Evolutionary conservation across 2,113 vertebrate species (phyloP).

Genomic region (Nicator chloris): DNA sequence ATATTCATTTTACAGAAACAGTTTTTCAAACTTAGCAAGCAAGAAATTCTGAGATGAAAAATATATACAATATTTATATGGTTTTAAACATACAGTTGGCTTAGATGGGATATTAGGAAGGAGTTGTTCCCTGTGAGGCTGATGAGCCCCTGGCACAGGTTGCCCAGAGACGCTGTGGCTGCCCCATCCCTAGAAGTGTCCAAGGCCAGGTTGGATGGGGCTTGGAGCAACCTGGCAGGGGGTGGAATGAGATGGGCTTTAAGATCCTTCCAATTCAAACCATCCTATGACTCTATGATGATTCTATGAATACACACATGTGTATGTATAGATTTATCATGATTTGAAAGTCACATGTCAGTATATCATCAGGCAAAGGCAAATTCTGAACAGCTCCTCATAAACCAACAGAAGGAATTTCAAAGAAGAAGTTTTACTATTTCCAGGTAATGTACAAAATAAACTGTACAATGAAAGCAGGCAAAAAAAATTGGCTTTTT

Average conservation of each 20-base stretch:
- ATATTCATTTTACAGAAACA: background rate
- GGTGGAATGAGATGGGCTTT: background rate
- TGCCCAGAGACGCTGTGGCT: background rate
- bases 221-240: background rate
- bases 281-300: background rate
- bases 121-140: background rate
- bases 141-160: rapidly evolving
- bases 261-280: background rate
- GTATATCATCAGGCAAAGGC: background rate
- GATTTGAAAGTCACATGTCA: background rate
- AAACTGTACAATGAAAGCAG: background rate
- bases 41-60: background rate
- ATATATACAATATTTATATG: background rate
- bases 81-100: background rate
- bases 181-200: background rate
- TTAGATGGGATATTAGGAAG: background rate
- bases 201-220: background rate
- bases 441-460: background rate
- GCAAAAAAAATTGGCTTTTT: background rate
- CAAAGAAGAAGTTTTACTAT: background rate
- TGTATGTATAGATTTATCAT: background rate
- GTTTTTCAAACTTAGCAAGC: background rate
- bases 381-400: background rate
- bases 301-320: background rate
- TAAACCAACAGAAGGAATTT: background rate